phyloP scores from a whole-genome alignment of 2,113 vertebrate species.

The Eolophus roseicapilla region DNA sequence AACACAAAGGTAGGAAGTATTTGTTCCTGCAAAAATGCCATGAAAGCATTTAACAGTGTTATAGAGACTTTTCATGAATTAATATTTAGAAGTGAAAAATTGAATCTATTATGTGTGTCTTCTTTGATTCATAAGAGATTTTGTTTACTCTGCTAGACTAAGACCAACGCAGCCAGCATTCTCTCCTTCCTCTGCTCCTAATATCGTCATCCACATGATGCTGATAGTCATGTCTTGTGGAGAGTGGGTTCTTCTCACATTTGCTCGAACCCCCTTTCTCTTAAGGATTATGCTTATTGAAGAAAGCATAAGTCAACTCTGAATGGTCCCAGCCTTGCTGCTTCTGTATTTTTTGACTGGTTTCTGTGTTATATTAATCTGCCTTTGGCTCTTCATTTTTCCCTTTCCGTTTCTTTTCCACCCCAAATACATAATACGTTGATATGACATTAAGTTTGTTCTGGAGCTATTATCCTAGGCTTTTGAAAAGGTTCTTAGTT shows the following conservation, averaged over 20 bases:
- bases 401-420: background rate
- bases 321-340: background rate
- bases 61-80: background rate
- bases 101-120: background rate
- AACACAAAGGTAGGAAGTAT: background rate
- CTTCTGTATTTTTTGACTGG: background rate
- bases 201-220: background rate
- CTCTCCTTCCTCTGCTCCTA: accelerated
- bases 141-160: background rate
- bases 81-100: background rate
- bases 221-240: background rate
- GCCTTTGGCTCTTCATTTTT: background rate
- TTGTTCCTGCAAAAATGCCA: background rate
- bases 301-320: background rate
- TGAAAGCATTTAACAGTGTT: background rate
- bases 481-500: background rate
- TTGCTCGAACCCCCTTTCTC: background rate
- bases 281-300: background rate
- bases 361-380: background rate
- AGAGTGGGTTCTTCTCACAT: background rate
- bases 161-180: background rate
- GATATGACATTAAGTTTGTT: background rate
- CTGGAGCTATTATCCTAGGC: accelerated
- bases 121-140: background rate
- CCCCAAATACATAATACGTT: background rate